phyloP scores from a whole-genome alignment of 2,113 vertebrate species.

The Pampusana beccarii region DNA sequence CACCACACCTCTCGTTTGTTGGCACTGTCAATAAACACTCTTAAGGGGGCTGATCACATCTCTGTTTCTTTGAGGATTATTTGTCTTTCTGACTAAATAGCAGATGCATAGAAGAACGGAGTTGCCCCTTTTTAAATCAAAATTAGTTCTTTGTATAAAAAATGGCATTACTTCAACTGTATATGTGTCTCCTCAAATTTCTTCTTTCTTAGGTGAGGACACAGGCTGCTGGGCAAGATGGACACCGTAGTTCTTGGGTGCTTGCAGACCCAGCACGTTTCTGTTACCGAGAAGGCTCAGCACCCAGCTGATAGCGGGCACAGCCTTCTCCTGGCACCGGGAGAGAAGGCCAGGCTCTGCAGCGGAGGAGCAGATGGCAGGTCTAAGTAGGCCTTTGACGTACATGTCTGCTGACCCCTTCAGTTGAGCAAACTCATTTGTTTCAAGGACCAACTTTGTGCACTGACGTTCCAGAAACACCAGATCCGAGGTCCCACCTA shows the following conservation, averaged over 20 bases:
- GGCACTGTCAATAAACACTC: not conserved
- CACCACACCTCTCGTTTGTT: not conserved
- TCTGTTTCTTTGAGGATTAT: not conserved
- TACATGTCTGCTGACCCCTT: not conserved
- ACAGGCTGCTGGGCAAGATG: not conserved
- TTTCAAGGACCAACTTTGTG: not conserved
- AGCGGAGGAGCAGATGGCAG: not conserved
- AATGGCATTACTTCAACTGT: not conserved
- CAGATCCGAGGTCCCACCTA: not conserved
- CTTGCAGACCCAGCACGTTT: not conserved
- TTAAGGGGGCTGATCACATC: not conserved
- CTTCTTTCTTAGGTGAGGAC: not conserved
- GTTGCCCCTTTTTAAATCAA: not conserved
- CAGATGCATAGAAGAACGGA: not conserved
- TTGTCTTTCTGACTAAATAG: not conserved
- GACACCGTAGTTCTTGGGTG: not conserved
- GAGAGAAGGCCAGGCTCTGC: not conserved
- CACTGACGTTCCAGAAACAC: not conserved
- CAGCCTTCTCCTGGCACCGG: not conserved
- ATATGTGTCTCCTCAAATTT: fast-evolving
- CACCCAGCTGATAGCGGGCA: fast-evolving
- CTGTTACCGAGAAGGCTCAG: not conserved
- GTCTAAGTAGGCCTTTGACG: not conserved
- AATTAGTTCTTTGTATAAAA: not conserved
- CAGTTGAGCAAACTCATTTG: not conserved